Evolutionary conservation across 2,888 invertebrate species (phyloP), one percentile per base, ranked within the genome.

Genomic region (Caradrina clavipalpis): DNA sequence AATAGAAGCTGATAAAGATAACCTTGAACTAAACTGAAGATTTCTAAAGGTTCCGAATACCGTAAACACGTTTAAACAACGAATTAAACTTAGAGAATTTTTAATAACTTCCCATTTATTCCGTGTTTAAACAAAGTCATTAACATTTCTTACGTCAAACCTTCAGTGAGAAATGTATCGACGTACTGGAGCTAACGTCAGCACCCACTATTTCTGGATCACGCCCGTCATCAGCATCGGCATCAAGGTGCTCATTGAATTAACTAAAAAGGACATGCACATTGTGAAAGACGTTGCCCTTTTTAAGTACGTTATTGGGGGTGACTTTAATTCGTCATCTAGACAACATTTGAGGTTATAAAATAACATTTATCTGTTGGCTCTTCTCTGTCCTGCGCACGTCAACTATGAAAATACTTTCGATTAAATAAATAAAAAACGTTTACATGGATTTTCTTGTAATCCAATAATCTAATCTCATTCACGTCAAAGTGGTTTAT

Each of bases 71-170:
- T 54, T 58, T 39, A 22, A 66, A 60, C 51, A 58, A 35, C 22
- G 51, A 65, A 42, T 6, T 54, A 68, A 64, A 66, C 47, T 54
- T 57, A 35, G 58, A 79, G 57, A 77, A 68, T 80, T 79, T 78
- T 70, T 72, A 69, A 69, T 73, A 76, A 67, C 68, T 76, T 80
- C 69, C 73, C 69, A 76, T 76, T 76, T 82, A 79, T 78, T 75
- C 71, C 62, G 54, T 86, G 87, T 90, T 88, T 89, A 87, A 90
- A 84, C 88, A 88, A 84, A 91, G 87, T 90, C 90, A 91, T 92
- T 92, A 92, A 88, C 87, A 88, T 90, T 88, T 88, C 89, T 90
- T 93, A 86, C 94, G 93, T 94, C 93, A 93, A 93, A 91, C 85
- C 83, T 87, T 87, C 86, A 82, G 76, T 81, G 86, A 87, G 87